Conservation (phyloP, 2,113 vertebrate genomes). For the Chaenocephalus aceratus region DNA sequence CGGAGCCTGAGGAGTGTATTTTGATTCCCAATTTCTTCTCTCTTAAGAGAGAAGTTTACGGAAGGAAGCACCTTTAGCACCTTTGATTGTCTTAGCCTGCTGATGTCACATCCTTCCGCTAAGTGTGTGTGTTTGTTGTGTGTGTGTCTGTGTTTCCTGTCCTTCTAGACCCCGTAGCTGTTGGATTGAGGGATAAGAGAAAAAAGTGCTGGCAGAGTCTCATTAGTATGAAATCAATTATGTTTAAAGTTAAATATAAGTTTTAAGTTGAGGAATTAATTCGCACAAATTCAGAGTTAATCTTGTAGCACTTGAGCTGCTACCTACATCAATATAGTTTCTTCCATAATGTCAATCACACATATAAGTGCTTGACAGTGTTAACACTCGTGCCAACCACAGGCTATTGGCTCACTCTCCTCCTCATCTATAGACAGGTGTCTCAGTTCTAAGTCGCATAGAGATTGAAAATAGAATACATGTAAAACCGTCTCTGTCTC, state of each 20-base stretch:
- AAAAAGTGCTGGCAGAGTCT: conserved; percentile 60
- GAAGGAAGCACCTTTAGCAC: conserved; percentile 99
- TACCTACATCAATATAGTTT: conserved; percentile 47
- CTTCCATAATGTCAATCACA: conserved; percentile 63
- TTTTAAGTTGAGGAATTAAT: conserved; percentile 45
- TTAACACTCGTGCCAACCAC: conserved; percentile 65
- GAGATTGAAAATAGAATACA: conserved; percentile 79
- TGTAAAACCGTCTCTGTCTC: conserved; percentile 72
- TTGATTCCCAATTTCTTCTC: conserved; percentile 91
- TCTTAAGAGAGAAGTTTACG: conserved; percentile 90
- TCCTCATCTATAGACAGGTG: conserved; percentile 75
- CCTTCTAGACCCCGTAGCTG: conserved; percentile 77
- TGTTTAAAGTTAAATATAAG: conserved; percentile 49
- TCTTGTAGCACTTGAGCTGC: conserved; percentile 33
- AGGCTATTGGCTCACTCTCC: conserved; percentile 66
- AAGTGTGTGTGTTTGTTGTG: conserved; percentile 26
- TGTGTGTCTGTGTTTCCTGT: conserved; percentile 90
- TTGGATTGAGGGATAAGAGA: conserved; percentile 52
- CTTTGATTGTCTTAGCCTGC: conserved; percentile 96
- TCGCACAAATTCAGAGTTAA: conserved; percentile 36
- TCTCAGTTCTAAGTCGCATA: conserved; percentile 63
- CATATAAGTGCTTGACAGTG: conserved; percentile 49
- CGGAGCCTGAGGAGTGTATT: conserved; percentile 80
- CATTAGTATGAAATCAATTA: conserved; percentile 66
- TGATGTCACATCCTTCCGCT: conserved; percentile 96